These are phyloP conservation scores for Anthophora plumipes DNA, from an alignment of 2,888 invertebrate species.

Conservation along the genomic window DNA sequence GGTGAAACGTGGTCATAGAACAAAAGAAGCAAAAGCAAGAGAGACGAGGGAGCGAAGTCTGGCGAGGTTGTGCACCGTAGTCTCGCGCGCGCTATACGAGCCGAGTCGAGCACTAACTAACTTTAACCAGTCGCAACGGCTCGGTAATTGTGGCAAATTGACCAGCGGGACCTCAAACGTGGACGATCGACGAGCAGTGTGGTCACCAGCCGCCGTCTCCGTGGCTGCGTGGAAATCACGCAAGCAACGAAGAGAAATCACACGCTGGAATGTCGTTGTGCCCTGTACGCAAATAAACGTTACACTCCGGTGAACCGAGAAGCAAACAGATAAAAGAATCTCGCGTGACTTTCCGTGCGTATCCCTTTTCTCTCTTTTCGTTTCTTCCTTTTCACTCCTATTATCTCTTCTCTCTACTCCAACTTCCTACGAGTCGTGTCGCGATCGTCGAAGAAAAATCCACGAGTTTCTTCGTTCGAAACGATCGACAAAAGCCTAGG, in stretches of 20 bases:
- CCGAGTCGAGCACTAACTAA: conserved; percentile 68
- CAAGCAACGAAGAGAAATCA: not conserved
- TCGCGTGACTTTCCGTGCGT: not conserved
- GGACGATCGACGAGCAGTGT: conserved; percentile 3
- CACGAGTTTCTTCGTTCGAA: no score
- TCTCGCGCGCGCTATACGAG: not conserved
- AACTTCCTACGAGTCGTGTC: no score
- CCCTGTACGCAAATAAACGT: not conserved
- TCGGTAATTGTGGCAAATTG: conserved; percentile 78
- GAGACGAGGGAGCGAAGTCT: not conserved
- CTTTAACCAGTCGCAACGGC: conserved; percentile 75
- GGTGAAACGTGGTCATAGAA: no score
- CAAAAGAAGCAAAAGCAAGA: not conserved
- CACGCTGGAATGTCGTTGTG: not conserved
- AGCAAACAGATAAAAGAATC: not conserved
- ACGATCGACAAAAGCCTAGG: no score
- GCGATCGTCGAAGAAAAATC: no score
- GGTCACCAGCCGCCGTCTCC: conserved; percentile 6
- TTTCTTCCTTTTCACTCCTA: not conserved
- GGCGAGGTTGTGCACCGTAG: not conserved
- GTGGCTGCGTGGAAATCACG: conserved; percentile 53
- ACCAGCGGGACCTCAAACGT: conserved; percentile 71
- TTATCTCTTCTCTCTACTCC: not conserved
- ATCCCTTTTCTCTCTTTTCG: not conserved
- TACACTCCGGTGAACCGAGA: not conserved